Evolutionary conservation across 2,797 vertebrate species (phyloP).

Genomic region (Danio albolineatus): DNA sequence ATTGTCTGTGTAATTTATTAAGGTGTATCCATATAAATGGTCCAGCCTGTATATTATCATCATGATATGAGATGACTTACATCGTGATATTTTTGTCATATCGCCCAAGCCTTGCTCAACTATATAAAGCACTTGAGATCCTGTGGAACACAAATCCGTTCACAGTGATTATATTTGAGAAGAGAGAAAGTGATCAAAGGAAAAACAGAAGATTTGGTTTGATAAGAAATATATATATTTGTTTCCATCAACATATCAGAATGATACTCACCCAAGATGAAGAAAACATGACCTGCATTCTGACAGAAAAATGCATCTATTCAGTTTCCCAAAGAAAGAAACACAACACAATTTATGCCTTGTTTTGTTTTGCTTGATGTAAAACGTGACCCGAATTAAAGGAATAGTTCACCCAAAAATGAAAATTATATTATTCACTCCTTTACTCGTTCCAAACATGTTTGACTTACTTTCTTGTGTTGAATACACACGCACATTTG

Average conservation of each 20-base stretch:
- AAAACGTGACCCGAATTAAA: conserved; percentile 21
- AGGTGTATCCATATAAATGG: too few relatives aligned
- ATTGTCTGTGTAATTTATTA: too few relatives aligned
- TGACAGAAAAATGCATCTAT: conserved; percentile 1
- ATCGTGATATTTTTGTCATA: too few relatives aligned
- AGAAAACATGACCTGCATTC: background rate
- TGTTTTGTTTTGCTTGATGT: too few relatives aligned
- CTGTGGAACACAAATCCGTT: background rate
- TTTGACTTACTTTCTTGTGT: background rate
- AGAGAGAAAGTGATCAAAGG: conserved; percentile 2
- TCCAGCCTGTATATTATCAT: too few relatives aligned
- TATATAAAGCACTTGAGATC: too few relatives aligned
- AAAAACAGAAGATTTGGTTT: background rate
- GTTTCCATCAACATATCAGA: conserved; percentile 10
- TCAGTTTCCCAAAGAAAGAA: background rate
- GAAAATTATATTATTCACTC: too few relatives aligned
- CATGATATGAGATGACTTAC: too few relatives aligned
- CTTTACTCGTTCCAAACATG: too few relatives aligned
- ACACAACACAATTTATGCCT: background rate
- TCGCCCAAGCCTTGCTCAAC: too few relatives aligned
- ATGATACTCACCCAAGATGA: conserved; percentile 18
- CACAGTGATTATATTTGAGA: background rate
- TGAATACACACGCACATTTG: too few relatives aligned
- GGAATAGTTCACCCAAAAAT: too few relatives aligned
- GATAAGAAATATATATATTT: conserved; percentile 10